Evolutionary conservation across 2,113 vertebrate genomes (phyloP).

Genomic region (Struthio camelus): DNA sequence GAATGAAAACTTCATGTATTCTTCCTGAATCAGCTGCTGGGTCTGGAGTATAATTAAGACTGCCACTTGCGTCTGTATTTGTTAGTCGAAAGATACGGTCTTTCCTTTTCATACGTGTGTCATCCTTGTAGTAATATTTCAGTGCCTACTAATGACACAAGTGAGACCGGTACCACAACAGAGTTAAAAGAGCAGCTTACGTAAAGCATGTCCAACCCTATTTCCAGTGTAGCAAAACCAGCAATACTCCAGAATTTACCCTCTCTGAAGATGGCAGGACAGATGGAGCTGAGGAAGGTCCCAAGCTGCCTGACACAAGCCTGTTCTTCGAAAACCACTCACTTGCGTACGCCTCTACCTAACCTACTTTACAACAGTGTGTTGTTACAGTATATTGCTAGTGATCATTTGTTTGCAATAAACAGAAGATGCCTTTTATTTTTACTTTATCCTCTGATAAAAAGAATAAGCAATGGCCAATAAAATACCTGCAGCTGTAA

Average conservation of each 20-base stretch:
- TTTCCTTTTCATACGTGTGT: rapidly evolving
- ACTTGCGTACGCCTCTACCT: rapidly evolving
- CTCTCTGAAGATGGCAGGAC: neutral
- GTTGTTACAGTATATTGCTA: neutral
- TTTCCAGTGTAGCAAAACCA: neutral
- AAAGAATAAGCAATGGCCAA: neutral
- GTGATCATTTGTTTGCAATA: neutral
- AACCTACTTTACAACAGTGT: rapidly evolving
- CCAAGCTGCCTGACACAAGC: neutral
- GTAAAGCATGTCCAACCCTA: neutral
- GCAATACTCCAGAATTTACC: rapidly evolving
- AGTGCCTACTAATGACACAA: rapidly evolving
- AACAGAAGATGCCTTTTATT: neutral
- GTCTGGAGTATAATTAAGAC: rapidly evolving
- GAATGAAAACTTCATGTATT: neutral
- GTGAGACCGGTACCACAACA: neutral
- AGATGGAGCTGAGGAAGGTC: neutral
- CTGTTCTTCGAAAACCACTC: neutral
- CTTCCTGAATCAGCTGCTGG: neutral
- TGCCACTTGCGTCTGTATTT: neutral
- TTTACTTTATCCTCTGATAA: neutral
- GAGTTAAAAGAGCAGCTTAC: neutral
- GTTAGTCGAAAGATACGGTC: too few species aligned
- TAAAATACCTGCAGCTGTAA: neutral
- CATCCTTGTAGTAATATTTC: rapidly evolving